Conservation (phyloP, 2,797 vertebrate species). For the Rhadinocentrus ornatus region DNA sequence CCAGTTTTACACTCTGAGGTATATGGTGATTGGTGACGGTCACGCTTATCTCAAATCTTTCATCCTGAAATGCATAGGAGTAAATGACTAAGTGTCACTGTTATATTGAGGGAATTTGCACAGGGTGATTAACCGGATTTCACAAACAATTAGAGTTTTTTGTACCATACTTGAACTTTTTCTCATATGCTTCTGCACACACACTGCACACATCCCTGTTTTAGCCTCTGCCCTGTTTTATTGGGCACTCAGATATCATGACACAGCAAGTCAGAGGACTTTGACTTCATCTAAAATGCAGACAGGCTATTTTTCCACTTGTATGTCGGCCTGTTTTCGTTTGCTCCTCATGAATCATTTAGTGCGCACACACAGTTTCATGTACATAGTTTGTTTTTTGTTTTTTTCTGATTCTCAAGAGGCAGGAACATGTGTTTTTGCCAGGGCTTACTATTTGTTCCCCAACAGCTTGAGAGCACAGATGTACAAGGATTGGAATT, state of each 20-base stretch:
- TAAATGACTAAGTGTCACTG: conserved; percentile 17
- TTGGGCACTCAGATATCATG: conserved; percentile 64
- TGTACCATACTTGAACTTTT: neutral
- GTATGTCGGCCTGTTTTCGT: conserved; percentile 69
- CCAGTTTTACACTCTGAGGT: conserved; percentile 48
- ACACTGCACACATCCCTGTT: neutral
- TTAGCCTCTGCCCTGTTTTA: conserved; percentile 35
- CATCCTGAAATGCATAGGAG: conserved; percentile 1
- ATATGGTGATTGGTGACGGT: conserved; percentile 16
- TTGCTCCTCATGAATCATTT: conserved; percentile 80
- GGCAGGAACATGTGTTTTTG: conserved; percentile 61
- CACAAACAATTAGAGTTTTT: neutral
- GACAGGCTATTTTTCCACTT: conserved; percentile 71
- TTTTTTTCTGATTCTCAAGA: conserved; percentile 52
- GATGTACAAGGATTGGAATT: conserved; percentile 39
- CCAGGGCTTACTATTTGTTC: conserved; percentile 52
- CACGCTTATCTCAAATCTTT: conserved; percentile 25
- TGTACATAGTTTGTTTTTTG: conserved; percentile 45
- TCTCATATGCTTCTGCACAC: neutral
- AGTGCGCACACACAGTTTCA: conserved; percentile 63
- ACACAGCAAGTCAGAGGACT: conserved; percentile 59
- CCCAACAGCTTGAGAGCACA: conserved; percentile 49
- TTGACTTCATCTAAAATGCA: conserved; percentile 76
- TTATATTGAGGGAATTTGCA: neutral
- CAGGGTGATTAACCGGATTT: conserved; percentile 1